These are phyloP conservation scores for Anthopleura sola DNA, from an alignment of 64 coral and sea anemone species.

Conservation along the genomic window DNA sequence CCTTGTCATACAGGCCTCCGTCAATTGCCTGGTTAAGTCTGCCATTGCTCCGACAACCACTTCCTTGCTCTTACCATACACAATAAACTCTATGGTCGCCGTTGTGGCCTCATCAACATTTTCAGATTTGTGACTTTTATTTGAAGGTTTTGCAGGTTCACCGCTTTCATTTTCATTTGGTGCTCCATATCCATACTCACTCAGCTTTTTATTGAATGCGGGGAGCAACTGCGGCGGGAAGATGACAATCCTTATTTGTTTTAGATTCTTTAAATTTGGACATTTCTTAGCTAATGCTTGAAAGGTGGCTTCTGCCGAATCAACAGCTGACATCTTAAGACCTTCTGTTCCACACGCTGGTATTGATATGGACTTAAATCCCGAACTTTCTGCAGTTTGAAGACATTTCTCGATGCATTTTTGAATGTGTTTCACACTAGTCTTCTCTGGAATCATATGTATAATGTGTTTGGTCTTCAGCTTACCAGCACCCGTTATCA, in stretches of 20 bases:
- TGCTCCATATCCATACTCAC: too few relatives aligned
- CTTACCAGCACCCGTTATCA: constrained; percentile 57
- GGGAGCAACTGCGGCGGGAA: background rate
- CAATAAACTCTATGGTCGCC: background rate
- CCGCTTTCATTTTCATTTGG: too few relatives aligned
- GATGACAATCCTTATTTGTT: constrained; percentile 13
- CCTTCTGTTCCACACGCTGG: constrained; percentile 34
- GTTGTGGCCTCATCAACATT: background rate
- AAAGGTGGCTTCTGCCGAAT: constrained; percentile 23
- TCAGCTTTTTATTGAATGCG: too few relatives aligned
- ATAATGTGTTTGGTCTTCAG: constrained; percentile 5
- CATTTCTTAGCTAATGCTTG: constrained; percentile 6
- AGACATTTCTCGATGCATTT: constrained; percentile 20
- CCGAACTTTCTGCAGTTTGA: background rate
- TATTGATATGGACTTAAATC: background rate
- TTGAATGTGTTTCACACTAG: background rate
- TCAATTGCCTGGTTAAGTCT: background rate
- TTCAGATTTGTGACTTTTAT: background rate
- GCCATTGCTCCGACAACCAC: background rate
- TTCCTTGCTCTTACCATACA: background rate
- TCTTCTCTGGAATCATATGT: constrained; percentile 14
- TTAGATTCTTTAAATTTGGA: background rate
- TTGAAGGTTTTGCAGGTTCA: too few relatives aligned
- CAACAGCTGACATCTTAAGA: background rate
- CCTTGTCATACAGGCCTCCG: background rate